Evolutionary conservation across 2,888 invertebrate species (phyloP), one percentile per base, ranked within the genome.

Genomic region (Coremacera marginata): DNA sequence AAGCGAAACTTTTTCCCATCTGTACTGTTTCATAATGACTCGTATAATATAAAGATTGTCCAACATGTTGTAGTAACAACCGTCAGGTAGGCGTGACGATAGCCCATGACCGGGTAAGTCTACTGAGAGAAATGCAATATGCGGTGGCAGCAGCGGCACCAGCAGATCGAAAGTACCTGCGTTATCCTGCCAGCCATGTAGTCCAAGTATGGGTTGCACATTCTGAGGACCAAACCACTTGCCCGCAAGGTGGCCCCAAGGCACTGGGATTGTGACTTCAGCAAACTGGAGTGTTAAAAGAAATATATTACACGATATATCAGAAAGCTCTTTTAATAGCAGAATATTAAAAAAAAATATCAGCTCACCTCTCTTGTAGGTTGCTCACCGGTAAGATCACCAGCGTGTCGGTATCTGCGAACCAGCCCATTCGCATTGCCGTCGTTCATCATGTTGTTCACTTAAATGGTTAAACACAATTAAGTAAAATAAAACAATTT

Each of bases 181-280:
- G 86, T 95, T 95, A 86, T 95, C 95, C 88, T 93, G 93, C 94
- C 94, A 94, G 0, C 95, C 95, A 86, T 95, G 95, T 0, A 95
- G 83, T 0, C 93, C 93, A 62, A 95, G 84, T 70, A 95, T 91
- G 0, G 94, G 94, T 78, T 93, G 86, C 0, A 87, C 84, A 82
- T 92, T 89, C 80, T 91, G 91, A 16, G 90, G 91, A 8, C 94
- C 94, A 93, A 93, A 95, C 90, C 94, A 91, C 87, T 94, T 94
- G 0, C 92, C 94, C 4, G 93, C 90, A 55, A 94, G 83, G 82
- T 93, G 91, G 0, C 94, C 94, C 92, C 93, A 94, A 51, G 93
- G 92, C 0, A 94, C 91, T 57, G 93, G 92, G 74, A 94, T 93
- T 81, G 91, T 89, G n/a, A 94, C 90, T 89, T 94, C 94, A 84